Conservation (phyloP, 2,113 vertebrate species). For the Smithornis capensis region DNA sequence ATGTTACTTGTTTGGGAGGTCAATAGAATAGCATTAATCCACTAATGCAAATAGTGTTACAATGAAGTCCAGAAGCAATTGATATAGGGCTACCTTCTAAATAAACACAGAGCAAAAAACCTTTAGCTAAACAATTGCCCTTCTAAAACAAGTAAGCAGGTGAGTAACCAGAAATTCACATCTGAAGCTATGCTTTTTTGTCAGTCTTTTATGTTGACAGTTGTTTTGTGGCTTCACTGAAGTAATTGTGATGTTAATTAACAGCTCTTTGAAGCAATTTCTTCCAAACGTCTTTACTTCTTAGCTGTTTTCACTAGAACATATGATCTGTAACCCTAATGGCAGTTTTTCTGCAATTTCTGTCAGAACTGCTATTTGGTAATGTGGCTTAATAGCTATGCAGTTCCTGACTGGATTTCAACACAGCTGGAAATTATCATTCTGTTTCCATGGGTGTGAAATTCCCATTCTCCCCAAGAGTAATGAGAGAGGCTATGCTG, state of each 20-base stretch:
- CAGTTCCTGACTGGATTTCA: neutral
- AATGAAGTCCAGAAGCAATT: neutral
- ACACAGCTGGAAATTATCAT: neutral
- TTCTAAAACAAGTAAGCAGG: neutral
- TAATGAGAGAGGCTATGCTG: neutral
- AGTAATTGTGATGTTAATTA: neutral
- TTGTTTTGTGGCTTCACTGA: neutral
- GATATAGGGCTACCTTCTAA: neutral
- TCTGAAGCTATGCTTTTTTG: neutral
- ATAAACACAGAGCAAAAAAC: neutral
- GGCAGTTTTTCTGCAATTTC: neutral
- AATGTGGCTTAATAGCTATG: neutral
- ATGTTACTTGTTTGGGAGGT: neutral
- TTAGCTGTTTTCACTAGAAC: neutral
- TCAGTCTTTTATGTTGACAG: neutral
- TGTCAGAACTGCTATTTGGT: neutral
- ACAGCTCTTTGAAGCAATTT: neutral
- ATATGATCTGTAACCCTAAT: neutral
- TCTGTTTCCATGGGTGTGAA: neutral
- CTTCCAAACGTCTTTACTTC: neutral
- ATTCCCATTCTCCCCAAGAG: neutral
- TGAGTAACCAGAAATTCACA: neutral
- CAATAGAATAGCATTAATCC: neutral
- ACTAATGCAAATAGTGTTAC: neutral
- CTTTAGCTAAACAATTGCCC: neutral